Evolutionary conservation across 2,888 invertebrate species (phyloP), one percentile per base, ranked within the genome.

Genomic region (Hypomecis punctinalis): DNA sequence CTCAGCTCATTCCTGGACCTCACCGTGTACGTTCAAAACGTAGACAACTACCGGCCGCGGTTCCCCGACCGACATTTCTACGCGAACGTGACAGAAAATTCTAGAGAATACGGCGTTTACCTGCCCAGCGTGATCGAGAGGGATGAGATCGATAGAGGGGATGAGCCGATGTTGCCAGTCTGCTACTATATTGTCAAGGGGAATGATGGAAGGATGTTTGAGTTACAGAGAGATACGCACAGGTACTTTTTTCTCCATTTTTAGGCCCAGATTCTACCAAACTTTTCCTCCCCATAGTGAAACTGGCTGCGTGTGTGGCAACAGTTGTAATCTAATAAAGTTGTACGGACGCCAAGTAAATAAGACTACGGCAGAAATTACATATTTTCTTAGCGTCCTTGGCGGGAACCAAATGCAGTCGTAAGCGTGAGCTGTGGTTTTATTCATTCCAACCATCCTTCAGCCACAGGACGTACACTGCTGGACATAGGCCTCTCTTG

Each of bases 111-210:
- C 82, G 94, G 93, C 5, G 87, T 95, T 1, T 94, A 94, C 75
- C 88, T 98, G 9, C 96, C 97, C 0, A 96, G 96, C 71, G 98
- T 98, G 0, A 94, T 98, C 48, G 98, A 98, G 78, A 94, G 96
- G 70, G 98, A 98, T 81, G 97, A 96, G 76, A 95, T 97, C 13
- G 97, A 97, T 76, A 96, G 97, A 76, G 94, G 96, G 2, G 97
- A 97, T 71, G 96, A 97, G 74, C 96, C 96, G 0, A 94, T 96
- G 53, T 94, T 96, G 54, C 96, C 96, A 66, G 97, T 98, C n/a
- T 99, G 98, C 81, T 99, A 98, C 83, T 98, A 96, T 80, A 97
- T 99, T 55, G 95, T 98, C n/a, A 95, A 95, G 6, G 98, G 98
- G 10, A 97, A 98, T 80, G 95, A 96, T 23, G 94, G 95, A 13